These are phyloP conservation scores for Apantesis nais DNA, from an alignment of 2,888 invertebrate species.

Conservation along the genomic window DNA sequence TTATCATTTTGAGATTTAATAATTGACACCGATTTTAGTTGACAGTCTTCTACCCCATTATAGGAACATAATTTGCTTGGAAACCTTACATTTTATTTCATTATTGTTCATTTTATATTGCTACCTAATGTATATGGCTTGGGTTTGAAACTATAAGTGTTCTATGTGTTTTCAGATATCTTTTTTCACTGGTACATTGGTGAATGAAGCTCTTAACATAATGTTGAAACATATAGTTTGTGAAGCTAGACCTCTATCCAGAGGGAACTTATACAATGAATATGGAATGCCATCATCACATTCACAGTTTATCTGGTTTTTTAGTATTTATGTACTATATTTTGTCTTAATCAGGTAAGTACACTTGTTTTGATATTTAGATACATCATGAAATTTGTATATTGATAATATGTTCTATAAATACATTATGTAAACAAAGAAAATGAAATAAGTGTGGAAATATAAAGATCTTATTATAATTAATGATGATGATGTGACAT, in stretches of 20 bases:
- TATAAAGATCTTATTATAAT: too few relatives aligned
- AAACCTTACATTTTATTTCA: not conserved
- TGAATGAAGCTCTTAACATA: slow-evolving; percentile 92
- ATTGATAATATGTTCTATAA: not conserved
- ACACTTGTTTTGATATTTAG: not conserved
- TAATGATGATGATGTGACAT: too few relatives aligned
- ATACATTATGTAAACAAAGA: not conserved
- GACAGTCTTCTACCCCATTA: not conserved
- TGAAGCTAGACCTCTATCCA: slow-evolving; percentile 91
- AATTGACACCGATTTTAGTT: not conserved
- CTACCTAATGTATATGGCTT: not conserved
- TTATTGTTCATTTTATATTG: not conserved
- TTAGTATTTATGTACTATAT: slow-evolving; percentile 92
- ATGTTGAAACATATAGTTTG: slow-evolving; percentile 92
- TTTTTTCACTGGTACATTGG: slow-evolving; percentile 91
- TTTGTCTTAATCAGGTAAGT: slow-evolving; percentile 94
- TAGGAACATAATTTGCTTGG: not conserved
- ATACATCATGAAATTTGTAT: not conserved
- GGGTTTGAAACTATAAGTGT: not conserved
- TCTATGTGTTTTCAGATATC: slow-evolving; percentile 88
- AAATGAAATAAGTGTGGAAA: not conserved
- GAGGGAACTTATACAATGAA: slow-evolving; percentile 89
- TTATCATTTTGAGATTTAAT: not conserved
- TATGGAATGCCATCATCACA: slow-evolving; percentile 97
- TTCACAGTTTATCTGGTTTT: slow-evolving; percentile 96